Evolutionary conservation across 2,888 invertebrate species (phyloP).

Genomic region (Nomada goodeniana): DNA sequence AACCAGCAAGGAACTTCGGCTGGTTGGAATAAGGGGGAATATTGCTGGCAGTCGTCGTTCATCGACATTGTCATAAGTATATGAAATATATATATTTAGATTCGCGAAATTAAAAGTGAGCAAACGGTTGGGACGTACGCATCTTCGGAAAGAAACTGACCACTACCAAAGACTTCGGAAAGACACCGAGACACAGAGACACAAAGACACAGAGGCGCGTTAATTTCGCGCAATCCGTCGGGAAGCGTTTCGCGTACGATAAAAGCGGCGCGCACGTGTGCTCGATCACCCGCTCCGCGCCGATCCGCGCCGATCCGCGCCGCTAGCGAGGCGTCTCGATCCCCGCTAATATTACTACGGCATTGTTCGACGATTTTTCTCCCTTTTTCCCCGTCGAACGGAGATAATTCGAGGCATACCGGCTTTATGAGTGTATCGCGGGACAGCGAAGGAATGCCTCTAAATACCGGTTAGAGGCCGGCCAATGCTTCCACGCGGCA

Average conservation of each 20-base stretch:
- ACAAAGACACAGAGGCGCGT: conserved; percentile 11
- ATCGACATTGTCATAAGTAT: too few species aligned
- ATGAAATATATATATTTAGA: too few species aligned
- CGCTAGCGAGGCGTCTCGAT: conserved; percentile 15
- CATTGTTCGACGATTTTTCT: conserved; percentile 59
- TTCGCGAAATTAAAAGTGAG: too few species aligned
- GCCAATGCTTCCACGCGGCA: conserved; percentile 45
- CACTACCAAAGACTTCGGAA: too few species aligned
- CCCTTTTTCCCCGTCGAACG: conserved; percentile 29
- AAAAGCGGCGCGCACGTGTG: conserved; percentile 51
- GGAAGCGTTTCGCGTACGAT: conserved; percentile 31
- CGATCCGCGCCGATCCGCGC: background rate
- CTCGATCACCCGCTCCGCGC: conserved; percentile 41
- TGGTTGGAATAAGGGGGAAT: too few species aligned
- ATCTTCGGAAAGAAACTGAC: too few species aligned
- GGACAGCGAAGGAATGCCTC: conserved; percentile 64
- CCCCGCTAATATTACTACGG: conserved; percentile 46
- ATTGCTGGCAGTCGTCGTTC: too few species aligned
- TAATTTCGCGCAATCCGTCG: conserved; percentile 34
- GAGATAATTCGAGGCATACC: conserved; percentile 66
- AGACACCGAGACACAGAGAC: too few species aligned
- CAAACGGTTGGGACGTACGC: too few species aligned
- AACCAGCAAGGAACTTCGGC: background rate
- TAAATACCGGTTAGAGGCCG: conserved; percentile 64
- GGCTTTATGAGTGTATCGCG: conserved; percentile 66